phyloP scores from a whole-genome alignment of 2,888 invertebrate species.

The Philhelius pedissequus region DNA sequence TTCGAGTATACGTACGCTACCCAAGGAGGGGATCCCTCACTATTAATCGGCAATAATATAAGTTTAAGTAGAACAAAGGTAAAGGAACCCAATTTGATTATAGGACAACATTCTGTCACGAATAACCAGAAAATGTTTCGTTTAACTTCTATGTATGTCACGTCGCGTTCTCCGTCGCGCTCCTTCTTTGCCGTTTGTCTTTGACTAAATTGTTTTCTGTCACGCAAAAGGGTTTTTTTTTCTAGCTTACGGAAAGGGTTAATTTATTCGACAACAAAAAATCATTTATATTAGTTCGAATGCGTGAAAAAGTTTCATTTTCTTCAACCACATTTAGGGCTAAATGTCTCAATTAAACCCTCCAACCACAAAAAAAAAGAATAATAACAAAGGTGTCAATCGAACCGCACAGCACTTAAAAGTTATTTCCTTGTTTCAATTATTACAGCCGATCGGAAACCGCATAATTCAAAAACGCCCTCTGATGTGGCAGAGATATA shows the following conservation, averaged over 20 bases:
- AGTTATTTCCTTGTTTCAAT: conserved; percentile 36
- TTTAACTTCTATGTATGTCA: background rate
- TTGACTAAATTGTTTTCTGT: background rate
- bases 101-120: background rate
- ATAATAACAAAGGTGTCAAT: background rate
- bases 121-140: background rate
- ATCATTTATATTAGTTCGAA: no score
- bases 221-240: background rate
- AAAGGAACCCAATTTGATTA: background rate
- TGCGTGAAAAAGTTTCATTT: conserved; percentile 3
- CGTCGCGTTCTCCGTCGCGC: no score
- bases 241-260: background rate
- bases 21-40: no score
- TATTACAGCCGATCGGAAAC: background rate
- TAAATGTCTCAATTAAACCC: conserved; percentile 27
- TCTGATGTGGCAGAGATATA: background rate
- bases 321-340: background rate
- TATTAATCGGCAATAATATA: background rate
- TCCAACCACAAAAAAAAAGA: background rate
- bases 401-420: conserved; percentile 21
- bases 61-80: background rate
- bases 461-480: conserved; percentile 1
- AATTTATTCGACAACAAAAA: background rate
- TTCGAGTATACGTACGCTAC: no score
- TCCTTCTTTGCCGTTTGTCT: no score